phyloP scores from a whole-genome alignment of 1,140 invertebrate species.

The Zaprionus nigranus region DNA sequence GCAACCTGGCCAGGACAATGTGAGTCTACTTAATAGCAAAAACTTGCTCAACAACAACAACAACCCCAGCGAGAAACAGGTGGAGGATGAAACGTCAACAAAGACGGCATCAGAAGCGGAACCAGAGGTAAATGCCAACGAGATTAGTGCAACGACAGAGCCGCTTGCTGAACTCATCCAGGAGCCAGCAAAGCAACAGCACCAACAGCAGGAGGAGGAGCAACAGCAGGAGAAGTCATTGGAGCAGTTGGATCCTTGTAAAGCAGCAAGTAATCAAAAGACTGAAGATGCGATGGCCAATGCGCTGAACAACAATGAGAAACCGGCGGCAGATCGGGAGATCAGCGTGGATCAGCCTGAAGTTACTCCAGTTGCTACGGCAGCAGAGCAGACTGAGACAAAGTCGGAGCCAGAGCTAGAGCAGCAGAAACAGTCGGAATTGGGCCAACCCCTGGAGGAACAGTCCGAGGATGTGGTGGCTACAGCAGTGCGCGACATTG shows the following conservation, averaged over 20 bases:
- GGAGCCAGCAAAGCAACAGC: constrained; percentile 9
- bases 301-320: constrained; percentile 77
- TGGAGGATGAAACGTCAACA: constrained; percentile 7
- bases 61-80: constrained; percentile 55
- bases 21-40: constrained; percentile 76
- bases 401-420: constrained; percentile 1
- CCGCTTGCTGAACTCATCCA: not conserved
- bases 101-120: not conserved
- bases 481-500: constrained; percentile 69
- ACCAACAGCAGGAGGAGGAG: not conserved
- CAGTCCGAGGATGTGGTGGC: constrained; percentile 54
- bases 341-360: constrained; percentile 6
- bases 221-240: constrained; percentile 22
- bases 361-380: not conserved
- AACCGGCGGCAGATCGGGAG: constrained; percentile 18
- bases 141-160: constrained; percentile 45
- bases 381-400: constrained; percentile 5
- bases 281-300: constrained; percentile 74
- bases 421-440: not conserved
- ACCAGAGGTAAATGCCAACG: constrained; percentile 60
- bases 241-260: constrained; percentile 17
- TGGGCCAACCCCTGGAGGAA: not conserved
- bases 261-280: constrained; percentile 73
- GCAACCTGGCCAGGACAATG: constrained; percentile 54
- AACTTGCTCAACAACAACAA: constrained; percentile 77